Percentiles rank a stretch among this genome's conserved stretches.
These are phyloP conservation scores for Drosophila fulvimacula DNA, from an alignment of 2,888 invertebrate species.

Conservation along the genomic window DNA sequence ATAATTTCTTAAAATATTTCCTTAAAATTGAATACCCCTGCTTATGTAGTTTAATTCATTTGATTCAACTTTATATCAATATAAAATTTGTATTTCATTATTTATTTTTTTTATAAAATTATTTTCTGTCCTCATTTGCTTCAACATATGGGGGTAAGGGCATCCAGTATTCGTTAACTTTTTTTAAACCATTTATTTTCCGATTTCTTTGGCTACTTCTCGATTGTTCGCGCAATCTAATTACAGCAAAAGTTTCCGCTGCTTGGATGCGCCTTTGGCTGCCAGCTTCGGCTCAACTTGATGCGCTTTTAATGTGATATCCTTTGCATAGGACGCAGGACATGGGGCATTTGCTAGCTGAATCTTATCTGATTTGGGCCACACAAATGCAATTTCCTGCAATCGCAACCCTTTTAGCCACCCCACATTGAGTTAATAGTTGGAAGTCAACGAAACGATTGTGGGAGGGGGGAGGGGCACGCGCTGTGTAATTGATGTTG, in stretches of 20 bases:
- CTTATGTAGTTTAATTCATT: too few relatives aligned
- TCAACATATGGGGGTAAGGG: not conserved
- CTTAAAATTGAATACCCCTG: too few relatives aligned
- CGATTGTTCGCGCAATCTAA: constrained; percentile 60
- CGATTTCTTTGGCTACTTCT: constrained; percentile 21
- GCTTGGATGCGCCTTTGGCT: constrained; percentile 27
- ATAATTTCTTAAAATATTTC: too few relatives aligned
- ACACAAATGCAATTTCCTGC: constrained; percentile 80
- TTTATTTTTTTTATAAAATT: not conserved
- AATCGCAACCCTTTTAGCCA: constrained; percentile 66
- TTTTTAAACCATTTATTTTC: not conserved
- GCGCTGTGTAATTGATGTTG: constrained; percentile 21
- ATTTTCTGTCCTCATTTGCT: not conserved
- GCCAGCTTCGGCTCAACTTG: constrained; percentile 35
- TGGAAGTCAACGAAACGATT: constrained; percentile 59
- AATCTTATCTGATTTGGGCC: constrained; percentile 70
- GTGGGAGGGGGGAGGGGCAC: not conserved
- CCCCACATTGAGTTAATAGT: constrained; percentile 80
- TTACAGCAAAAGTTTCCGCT: constrained; percentile 73
- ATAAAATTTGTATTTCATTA: not conserved
- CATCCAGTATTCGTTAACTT: not conserved
- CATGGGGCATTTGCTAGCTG: constrained; percentile 20
- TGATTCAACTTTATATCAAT: too few relatives aligned
- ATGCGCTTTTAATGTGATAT: constrained; percentile 80
- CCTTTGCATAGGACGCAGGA: constrained; percentile 43